Percentiles rank a stretch among this genome's conserved stretches.
Evolutionary conservation across 2,888 invertebrate species (phyloP).

Genomic region (Cinara cedri): DNA sequence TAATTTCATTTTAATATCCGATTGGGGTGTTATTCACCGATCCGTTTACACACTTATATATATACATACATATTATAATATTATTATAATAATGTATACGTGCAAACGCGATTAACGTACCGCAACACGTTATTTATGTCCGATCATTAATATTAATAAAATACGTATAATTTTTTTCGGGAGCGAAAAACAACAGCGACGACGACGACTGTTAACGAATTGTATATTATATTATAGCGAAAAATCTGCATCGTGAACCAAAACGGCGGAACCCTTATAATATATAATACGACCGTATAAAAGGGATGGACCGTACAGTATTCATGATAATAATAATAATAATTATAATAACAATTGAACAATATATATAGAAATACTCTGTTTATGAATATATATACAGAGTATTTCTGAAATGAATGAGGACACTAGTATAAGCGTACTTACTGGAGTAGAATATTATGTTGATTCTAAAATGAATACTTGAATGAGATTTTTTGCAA

Average conservation of each 20-base stretch:
- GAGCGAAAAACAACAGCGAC: background rate
- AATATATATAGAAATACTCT: background rate
- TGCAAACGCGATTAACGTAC: constrained; percentile 55
- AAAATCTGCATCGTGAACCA: constrained; percentile 19
- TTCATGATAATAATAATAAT: background rate
- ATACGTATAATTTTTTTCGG: constrained; percentile 38
- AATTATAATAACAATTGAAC: background rate
- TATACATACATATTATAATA: background rate
- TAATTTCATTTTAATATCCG: constrained; percentile 53
- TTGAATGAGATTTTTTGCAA: too few relatives aligned
- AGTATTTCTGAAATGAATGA: too few relatives aligned
- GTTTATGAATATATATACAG: too few relatives aligned
- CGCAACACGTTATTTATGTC: constrained; percentile 52
- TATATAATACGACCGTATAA: background rate
- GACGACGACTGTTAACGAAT: constrained; percentile 23
- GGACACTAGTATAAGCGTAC: too few relatives aligned
- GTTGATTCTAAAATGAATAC: too few relatives aligned
- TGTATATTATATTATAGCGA: background rate
- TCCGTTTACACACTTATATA: background rate
- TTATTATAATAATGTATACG: background rate
- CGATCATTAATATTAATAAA: constrained; percentile 54
- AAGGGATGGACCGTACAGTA: background rate
- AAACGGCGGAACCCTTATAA: background rate
- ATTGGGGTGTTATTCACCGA: constrained; percentile 21
- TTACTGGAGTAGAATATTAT: too few relatives aligned